A percentile compares a stretch with the other conserved stretches of the same genome.
Evolutionary conservation across 2,888 invertebrate species (phyloP).

Genomic region (Chironomus riparius): DNA sequence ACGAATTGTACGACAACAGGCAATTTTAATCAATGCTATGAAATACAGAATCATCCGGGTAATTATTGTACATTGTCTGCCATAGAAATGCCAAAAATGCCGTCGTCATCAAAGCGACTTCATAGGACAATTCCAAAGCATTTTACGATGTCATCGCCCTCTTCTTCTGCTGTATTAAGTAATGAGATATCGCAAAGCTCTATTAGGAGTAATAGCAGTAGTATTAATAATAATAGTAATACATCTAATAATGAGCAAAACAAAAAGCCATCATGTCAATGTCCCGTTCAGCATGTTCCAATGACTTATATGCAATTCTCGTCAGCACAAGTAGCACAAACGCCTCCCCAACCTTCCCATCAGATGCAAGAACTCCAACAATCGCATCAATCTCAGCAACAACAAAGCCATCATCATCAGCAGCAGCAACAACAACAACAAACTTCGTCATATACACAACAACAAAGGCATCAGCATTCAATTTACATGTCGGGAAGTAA

Average conservation of each 20-base stretch:
- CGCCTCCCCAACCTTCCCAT: neutral
- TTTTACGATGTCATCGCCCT: constrained; percentile 33
- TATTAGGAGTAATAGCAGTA: constrained; percentile 12
- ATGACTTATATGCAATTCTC: constrained; percentile 41
- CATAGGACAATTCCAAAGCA: constrained; percentile 44
- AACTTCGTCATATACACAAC: neutral
- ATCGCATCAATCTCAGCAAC: constrained; percentile 32
- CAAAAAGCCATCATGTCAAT: constrained; percentile 43
- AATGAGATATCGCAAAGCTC: neutral
- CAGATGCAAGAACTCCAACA: constrained; percentile 32
- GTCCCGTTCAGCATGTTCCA: constrained; percentile 43
- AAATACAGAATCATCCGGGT: constrained; percentile 16
- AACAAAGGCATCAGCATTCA: constrained; percentile 29
- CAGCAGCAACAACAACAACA: constrained; percentile 33
- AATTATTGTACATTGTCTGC: constrained; percentile 25
- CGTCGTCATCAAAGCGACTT: constrained; percentile 40
- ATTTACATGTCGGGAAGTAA: constrained; percentile 28
- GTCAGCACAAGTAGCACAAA: constrained; percentile 35
- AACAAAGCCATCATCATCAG: constrained; percentile 30
- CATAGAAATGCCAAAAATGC: constrained; percentile 35
- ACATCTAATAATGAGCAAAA: constrained; percentile 18
- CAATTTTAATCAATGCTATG: constrained; percentile 24
- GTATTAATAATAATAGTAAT: constrained; percentile 29
- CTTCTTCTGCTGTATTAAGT: neutral
- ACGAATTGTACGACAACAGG: neutral